These are phyloP conservation scores for Drosophila chauvacae DNA, from an alignment of 1,140 invertebrate species.

Conservation along the genomic window DNA sequence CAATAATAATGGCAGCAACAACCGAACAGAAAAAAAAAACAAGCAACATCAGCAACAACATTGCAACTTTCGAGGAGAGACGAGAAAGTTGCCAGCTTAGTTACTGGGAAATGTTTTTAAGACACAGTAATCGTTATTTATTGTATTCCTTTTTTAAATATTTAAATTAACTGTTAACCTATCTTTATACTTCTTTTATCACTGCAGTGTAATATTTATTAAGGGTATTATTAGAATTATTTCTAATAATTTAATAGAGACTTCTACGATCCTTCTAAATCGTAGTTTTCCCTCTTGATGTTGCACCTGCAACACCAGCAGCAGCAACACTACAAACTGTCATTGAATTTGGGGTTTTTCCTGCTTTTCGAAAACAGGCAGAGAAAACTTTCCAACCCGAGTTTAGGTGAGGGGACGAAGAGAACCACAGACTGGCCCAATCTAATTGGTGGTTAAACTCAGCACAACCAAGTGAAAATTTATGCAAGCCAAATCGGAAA, in stretches of 20 bases:
- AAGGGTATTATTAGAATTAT: no score
- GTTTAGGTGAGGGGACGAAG: conserved; percentile 4
- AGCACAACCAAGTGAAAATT: conserved; percentile 37
- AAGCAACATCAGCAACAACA: conserved; percentile 9
- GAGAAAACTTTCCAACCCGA: conserved; percentile 18
- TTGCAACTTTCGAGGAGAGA: conserved; percentile 8
- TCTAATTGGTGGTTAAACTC: conserved; percentile 63
- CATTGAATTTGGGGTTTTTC: conserved; percentile 9
- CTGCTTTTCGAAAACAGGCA: conserved; percentile 1
- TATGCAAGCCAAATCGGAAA: conserved; percentile 39
- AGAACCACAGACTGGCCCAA: conserved; percentile 48
- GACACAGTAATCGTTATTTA: no score
- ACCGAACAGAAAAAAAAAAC: neutral
- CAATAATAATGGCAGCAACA: conserved; percentile 30
- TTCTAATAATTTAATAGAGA: no score
- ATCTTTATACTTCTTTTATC: no score
- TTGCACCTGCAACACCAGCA: conserved; percentile 16
- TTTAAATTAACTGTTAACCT: no score
- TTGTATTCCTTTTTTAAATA: no score
- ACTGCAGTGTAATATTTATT: no score
- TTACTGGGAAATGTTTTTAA: conserved; percentile 2
- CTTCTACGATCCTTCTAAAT: neutral
- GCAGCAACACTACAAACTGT: conserved; percentile 1
- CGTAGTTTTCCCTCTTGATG: neutral
- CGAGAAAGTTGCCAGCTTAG: conserved; percentile 3